Evolutionary conservation across 2,888 invertebrate species (phyloP), one percentile per base, ranked within the genome.

Genomic region (Mactromeris polynyma): DNA sequence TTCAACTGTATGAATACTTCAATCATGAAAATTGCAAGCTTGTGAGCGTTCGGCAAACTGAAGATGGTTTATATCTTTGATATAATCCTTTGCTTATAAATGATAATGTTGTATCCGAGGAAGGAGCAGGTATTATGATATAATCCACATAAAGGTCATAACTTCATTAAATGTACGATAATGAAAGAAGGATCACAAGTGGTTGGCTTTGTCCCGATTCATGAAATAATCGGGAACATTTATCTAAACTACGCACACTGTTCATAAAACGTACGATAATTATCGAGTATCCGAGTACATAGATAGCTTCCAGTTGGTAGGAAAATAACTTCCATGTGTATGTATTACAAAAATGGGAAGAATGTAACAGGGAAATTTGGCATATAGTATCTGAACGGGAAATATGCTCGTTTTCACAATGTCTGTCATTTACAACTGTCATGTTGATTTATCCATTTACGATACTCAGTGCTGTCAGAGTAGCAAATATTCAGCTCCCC

Each of bases 271-370:
- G 33, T 73, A 36, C 73, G 73, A 33, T 73, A 73, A 73, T 73
- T 73, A 33, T 33, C 33, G 73, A 73, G 33, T 33, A 73, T 17
- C 73, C 19, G 2, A 33, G 73, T 73, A 33, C 73, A 36, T 21
- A 14, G 26, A 79, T 79, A 31, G 40, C 69, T 83, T 83, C 83
- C 69, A 83, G 83, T 31, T 42, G 85, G 46, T 80, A 58, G 64
- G 17, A 83, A 73, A 86, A 89, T 89, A 82, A 58, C 64, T 82
- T 82, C 82, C 89, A 89, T 77, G 89, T 85, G 89, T 86, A 83
- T 40, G 33, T 19, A 83, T 83, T 51, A 78, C 33, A 78, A 31
- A 77, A 83, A 86, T 85, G 84, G 77, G 79, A 38, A 83, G 89
- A 89, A 89, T 89, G 89, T 83, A 64, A 26, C 3, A 31, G 51